Conservation (phyloP, 2,888 invertebrate species). For the Oasisia sp. region DNA sequence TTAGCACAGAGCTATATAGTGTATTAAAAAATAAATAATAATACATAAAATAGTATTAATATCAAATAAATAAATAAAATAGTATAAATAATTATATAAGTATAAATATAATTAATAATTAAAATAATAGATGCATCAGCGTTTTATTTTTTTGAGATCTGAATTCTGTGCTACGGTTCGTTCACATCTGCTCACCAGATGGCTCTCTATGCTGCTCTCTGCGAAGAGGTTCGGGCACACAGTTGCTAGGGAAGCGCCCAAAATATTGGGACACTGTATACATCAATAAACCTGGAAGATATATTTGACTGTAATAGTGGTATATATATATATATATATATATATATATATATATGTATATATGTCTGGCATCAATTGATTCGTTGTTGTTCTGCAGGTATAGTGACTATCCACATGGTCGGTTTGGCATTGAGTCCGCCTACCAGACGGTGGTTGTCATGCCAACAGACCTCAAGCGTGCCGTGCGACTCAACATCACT, state of each 20-base stretch:
- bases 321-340: neutral
- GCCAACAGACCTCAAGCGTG: slow-evolving; percentile 49
- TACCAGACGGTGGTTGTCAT: slow-evolving; percentile 48
- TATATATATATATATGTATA: neutral
- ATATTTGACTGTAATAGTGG: neutral
- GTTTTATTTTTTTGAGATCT: too few species aligned
- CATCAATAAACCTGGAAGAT: neutral
- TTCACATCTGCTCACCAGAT: too few species aligned
- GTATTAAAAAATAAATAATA: too few species aligned
- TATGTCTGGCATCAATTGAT: neutral
- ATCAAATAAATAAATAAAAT: too few species aligned
- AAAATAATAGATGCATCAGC: too few species aligned
- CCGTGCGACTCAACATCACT: slow-evolving; percentile 55
- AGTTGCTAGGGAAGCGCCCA: neutral
- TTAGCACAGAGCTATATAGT: too few species aligned
- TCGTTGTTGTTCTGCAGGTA: slow-evolving; percentile 47
- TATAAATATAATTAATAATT: too few species aligned
- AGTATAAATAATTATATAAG: too few species aligned
- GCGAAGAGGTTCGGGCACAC: too few species aligned
- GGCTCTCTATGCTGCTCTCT: too few species aligned
- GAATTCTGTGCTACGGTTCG: too few species aligned
- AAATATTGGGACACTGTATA: neutral
- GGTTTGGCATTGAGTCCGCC: slow-evolving; percentile 49
- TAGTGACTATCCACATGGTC: slow-evolving; percentile 62
- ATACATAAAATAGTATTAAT: too few species aligned